Base-by-base conservation (phyloP, 2,113 vertebrate genomes). In the Okapia johnstoni region DNA sequence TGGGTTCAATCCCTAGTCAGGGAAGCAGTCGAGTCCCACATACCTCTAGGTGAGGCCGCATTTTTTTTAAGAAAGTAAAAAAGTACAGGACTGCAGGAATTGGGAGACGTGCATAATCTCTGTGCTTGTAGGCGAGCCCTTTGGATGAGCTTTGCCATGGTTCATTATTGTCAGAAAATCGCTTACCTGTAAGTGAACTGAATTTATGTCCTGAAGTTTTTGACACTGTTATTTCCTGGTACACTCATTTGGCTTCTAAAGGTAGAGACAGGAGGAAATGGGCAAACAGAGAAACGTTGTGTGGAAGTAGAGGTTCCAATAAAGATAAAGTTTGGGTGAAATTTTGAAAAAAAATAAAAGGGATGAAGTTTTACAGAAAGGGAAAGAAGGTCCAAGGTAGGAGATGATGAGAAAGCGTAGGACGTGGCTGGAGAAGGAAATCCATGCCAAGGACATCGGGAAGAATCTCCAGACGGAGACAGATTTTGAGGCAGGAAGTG, bases 31-130 rank as follows among this genome's bases (percentile, higher is more conserved):
- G 36, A 43, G 70, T 26, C 70, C n/a, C 66, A 70, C 57, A 26
- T 9, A 58, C 25, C 23, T 58, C 57, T 10, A 2, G 12, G 36
- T 13, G 70, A 2, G 6, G 36, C 70, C 70, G 43, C 2, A 4
- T 43, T 3, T 73, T 76, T 73, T 70, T 70, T 70, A 19, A 76
- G 23, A 43, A 43, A 76, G 40, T 25, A 43, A 14, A 43, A 7
- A 43, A 25, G 40, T 3, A 1, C 46, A 16, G 7, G 73, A 16
- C 2, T 3, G 36, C 17, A 6, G 50, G 23, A 19, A 16, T 0
- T 7, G 2, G 30, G 19, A 16, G 0, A 2, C 9, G 7, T 14
- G 40, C 21, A 6, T 3, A 1, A 13, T 2, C 17, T 21, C 3
- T 30, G 79, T 50, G 85, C 46, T 12, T 5, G 2, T 0, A 50